Evolutionary conservation across 1,140 invertebrate species (phyloP).

Genomic region (Lepidurus apus): DNA sequence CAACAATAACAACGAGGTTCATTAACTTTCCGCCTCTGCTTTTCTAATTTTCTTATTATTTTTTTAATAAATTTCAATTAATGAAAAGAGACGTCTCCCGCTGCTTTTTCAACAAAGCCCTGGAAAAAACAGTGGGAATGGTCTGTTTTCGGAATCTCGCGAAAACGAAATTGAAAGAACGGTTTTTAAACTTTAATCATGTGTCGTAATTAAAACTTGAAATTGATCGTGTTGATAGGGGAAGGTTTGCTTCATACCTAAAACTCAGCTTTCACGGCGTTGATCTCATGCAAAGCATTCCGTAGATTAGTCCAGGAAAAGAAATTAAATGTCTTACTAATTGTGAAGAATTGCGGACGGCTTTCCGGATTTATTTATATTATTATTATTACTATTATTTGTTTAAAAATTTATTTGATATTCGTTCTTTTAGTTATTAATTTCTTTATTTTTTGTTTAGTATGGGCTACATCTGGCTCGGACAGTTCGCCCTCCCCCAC

Average conservation of each 20-base stretch:
- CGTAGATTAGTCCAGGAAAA: too few relatives aligned
- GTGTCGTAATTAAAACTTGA: too few relatives aligned
- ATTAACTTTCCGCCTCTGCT: background rate
- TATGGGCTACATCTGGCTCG: background rate
- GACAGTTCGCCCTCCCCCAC: background rate
- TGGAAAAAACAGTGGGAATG: constrained; percentile 4
- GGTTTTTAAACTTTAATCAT: too few relatives aligned
- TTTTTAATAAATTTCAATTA: background rate
- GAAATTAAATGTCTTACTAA: too few relatives aligned
- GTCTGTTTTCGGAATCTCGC: background rate
- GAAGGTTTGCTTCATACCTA: too few relatives aligned
- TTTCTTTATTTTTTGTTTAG: background rate
- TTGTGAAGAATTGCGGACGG: too few relatives aligned
- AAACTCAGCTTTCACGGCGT: too few relatives aligned
- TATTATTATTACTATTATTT: background rate
- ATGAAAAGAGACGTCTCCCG: background rate
- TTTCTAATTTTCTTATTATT: background rate
- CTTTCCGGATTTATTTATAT: background rate
- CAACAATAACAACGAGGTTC: background rate
- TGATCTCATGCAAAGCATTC: too few relatives aligned
- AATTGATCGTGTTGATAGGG: too few relatives aligned
- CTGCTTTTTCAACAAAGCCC: background rate
- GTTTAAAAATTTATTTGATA: background rate
- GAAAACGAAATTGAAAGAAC: too few relatives aligned
- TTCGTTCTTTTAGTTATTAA: background rate